Base-by-base conservation (phyloP, 1,140 invertebrate species). In the Nebria ingens region DNA sequence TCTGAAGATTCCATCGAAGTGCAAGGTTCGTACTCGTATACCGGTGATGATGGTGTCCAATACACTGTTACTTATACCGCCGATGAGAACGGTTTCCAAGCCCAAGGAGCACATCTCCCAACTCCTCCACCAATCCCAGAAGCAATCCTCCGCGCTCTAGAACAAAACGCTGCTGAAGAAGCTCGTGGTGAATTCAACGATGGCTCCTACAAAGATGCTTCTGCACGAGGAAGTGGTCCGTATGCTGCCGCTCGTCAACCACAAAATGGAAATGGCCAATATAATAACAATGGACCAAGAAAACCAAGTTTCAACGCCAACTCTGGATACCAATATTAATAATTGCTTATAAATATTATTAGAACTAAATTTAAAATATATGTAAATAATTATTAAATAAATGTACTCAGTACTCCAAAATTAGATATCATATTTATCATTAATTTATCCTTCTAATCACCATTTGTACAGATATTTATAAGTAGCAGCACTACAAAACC, bases 61-160 rank as follows among this genome's bases (percentile, higher is more conserved):
- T 75, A 76, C 54, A 77, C 76, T 4, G 71, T 79, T 13, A 73
- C 71, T 58, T 82, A 81, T 58, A 75, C 72, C 11, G 81, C 81
- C n/a, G 81, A 83, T 62, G 80, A 83, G 61, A 80, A 82, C 55
- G 81, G 81, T 11, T 83, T 78, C 64, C 69, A 68, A 11, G 74
- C 80, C 50, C 67, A 73, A 0, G 82, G 81, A 2, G 77, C 71
- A 2, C 80, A 83, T 67, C 60, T 83, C 19, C 81, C 81, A 1
- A 81, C 79, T 0, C 79, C 80, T 1, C 80, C 80, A 2, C 79
- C 79, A 15, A 76, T 79, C 19, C 80, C 81, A n/a, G 66, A 78
- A 55, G 84, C 82, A 6, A 87, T 88, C 56, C 76, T 72, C 19
- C 69, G 64, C 58, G 61, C 66, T 22, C 55, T 69, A 19, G 55